A percentile compares a stretch with the other conserved stretches of the same genome.
Conservation (phyloP, 2,888 invertebrate genomes). For the Zhuqinia jingwanae region DNA sequence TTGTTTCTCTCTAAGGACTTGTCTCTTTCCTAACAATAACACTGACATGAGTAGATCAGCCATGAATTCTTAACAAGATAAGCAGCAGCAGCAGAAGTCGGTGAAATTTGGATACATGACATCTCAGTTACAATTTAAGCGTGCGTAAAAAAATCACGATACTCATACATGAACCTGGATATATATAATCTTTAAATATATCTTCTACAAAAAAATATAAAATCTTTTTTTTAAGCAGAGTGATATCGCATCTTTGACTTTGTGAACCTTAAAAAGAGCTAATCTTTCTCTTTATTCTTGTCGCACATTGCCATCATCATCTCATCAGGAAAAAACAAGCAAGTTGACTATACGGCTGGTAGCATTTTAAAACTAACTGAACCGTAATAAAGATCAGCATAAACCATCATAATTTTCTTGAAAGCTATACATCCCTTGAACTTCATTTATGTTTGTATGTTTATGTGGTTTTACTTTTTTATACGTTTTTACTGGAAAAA, state of each 20-base stretch:
- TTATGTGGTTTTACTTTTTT: background rate
- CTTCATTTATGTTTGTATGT: too few relatives aligned
- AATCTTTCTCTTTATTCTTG: too few relatives aligned
- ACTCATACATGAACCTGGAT: too few relatives aligned
- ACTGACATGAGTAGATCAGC: conserved; percentile 23
- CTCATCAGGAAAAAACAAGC: too few relatives aligned
- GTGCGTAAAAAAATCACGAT: conserved; percentile 30
- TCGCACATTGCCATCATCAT: too few relatives aligned
- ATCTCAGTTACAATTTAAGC: conserved; percentile 60
- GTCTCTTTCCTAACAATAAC: background rate
- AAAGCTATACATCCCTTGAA: too few relatives aligned
- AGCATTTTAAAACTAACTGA: conserved; percentile 21
- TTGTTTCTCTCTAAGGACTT: background rate
- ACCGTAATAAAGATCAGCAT: conserved; percentile 23
- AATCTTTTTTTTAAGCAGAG: too few relatives aligned
- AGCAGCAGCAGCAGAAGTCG: background rate
- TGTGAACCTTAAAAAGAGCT: conserved; percentile 19
- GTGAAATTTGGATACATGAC: conserved; percentile 44
- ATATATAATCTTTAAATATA: background rate
- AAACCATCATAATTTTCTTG: background rate
- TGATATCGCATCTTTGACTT: background rate
- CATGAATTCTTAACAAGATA: conserved; percentile 21
- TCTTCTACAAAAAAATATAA: background rate
- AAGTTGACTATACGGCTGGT: background rate
- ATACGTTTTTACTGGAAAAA: background rate